Conservation (phyloP, 1,140 invertebrate species). For the Euglossa dilemma region DNA sequence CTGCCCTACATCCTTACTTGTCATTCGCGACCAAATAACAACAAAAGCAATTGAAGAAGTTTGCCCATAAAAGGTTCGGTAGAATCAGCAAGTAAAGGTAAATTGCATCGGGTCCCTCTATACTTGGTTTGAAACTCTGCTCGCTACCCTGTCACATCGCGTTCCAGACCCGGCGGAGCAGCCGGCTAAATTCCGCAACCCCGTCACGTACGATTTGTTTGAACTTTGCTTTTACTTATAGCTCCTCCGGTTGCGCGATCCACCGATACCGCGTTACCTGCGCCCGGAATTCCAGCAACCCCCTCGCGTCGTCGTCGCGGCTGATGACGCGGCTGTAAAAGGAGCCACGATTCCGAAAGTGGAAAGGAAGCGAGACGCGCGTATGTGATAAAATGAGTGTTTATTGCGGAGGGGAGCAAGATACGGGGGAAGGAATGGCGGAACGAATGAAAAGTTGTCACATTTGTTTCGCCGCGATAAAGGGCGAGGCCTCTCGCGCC, state of each 20-base stretch:
- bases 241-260: conserved; percentile 46
- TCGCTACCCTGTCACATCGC: conserved; percentile 31
- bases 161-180: conserved; percentile 24
- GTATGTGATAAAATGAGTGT: conserved; percentile 56
- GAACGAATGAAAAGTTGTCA: conserved; percentile 58
- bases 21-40: neutral
- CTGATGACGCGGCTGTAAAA: conserved; percentile 60
- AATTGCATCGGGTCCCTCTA: conserved; percentile 50
- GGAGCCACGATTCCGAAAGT: conserved; percentile 61
- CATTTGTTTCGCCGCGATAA: conserved; percentile 56
- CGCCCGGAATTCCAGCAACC: neutral
- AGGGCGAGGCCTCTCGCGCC: conserved; percentile 15
- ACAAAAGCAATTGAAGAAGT: conserved; percentile 42
- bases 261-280: conserved; percentile 42
- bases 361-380: neutral
- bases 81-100: conserved; percentile 44
- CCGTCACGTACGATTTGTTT: conserved; percentile 73
- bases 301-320: neutral
- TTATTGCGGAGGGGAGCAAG: conserved; percentile 50
- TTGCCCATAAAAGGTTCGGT: conserved; percentile 27
- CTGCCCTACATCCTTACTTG: neutral
- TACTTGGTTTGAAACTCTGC: conserved; percentile 12
- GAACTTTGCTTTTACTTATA: conserved; percentile 74
- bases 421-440: conserved; percentile 19
- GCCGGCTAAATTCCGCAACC: conserved; percentile 51